Conservation (phyloP, 2,888 invertebrate genomes). For the Nymphalis c-album region DNA sequence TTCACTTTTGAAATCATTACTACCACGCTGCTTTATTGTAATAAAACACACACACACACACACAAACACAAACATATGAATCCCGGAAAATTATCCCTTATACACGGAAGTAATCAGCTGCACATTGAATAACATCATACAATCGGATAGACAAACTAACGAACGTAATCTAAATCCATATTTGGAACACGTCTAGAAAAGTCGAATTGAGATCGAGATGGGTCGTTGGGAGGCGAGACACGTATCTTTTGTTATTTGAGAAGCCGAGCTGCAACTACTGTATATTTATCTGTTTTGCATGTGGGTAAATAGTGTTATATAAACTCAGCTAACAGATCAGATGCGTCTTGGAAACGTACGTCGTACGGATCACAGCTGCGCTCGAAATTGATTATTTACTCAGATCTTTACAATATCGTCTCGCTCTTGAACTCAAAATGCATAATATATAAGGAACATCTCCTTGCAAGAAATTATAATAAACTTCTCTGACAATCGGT, state of each 20-base stretch:
- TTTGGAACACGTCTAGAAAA: slow-evolving; percentile 37
- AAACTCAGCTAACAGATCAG: slow-evolving; percentile 18
- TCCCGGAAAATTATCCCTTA: no score
- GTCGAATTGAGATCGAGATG: slow-evolving; percentile 37
- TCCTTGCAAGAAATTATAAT: no score
- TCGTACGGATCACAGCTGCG: slow-evolving; percentile 9
- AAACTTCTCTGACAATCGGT: no score
- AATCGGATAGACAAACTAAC: slow-evolving; percentile 27
- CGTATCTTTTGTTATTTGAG: slow-evolving; percentile 41
- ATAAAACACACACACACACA: no score
- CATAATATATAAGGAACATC: background rate
- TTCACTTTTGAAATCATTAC: no score
- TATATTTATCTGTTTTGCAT: slow-evolving; percentile 41
- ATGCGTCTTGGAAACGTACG: slow-evolving; percentile 7
- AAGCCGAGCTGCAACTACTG: slow-evolving; percentile 31
- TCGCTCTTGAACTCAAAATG: background rate
- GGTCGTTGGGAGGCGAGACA: slow-evolving; percentile 38
- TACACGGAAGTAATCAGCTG: no score
- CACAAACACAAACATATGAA: no score
- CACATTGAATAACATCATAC: slow-evolving; percentile 7
- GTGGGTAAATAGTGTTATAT: slow-evolving; percentile 38
- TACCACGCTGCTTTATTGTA: no score
- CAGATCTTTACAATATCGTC: background rate
- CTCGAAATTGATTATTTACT: slow-evolving; percentile 11
- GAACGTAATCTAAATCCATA: slow-evolving; percentile 30